phyloP scores from a whole-genome alignment of 2,113 vertebrate genomes.

The Brachirus orientalis region DNA sequence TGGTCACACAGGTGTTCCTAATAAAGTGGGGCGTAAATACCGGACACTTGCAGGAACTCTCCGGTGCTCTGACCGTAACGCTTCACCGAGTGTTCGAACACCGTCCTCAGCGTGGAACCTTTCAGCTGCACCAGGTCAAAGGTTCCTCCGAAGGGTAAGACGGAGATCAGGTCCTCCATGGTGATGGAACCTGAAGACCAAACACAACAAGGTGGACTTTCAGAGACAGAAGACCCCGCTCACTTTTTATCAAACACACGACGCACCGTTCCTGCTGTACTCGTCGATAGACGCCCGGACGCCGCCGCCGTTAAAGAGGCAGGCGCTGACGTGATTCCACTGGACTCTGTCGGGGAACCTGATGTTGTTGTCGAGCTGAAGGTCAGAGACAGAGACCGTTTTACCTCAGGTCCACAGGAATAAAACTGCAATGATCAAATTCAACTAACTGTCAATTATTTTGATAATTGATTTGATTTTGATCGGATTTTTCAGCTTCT shows the following conservation, averaged over 20 bases:
- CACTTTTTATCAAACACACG: not conserved
- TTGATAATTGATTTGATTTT: too few relatives aligned
- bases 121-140: slow-evolving; percentile 88
- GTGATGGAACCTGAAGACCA: slow-evolving; percentile 86
- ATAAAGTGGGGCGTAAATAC: slow-evolving; percentile 66
- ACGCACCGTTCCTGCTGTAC: slow-evolving; percentile 82
- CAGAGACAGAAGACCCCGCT: too few relatives aligned
- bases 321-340: slow-evolving; percentile 93
- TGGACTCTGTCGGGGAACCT: slow-evolving; percentile 66
- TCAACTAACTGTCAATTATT: too few relatives aligned
- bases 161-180: slow-evolving; percentile 88
- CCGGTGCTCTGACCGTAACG: slow-evolving; percentile 85
- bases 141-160: slow-evolving; percentile 92
- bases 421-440: too few relatives aligned
- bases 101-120: slow-evolving; percentile 87
- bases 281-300: slow-evolving; percentile 90
- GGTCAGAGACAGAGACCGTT: not conserved
- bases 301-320: slow-evolving; percentile 88
- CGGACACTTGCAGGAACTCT: slow-evolving; percentile 94
- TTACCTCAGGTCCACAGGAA: not conserved
- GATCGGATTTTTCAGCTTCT: too few relatives aligned
- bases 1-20: not conserved
- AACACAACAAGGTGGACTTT: not conserved
- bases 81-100: slow-evolving; percentile 89
- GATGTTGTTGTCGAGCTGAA: slow-evolving; percentile 87